Evolutionary conservation across 2,888 invertebrate genomes (phyloP).

Genomic region (Drepana falcataria): DNA sequence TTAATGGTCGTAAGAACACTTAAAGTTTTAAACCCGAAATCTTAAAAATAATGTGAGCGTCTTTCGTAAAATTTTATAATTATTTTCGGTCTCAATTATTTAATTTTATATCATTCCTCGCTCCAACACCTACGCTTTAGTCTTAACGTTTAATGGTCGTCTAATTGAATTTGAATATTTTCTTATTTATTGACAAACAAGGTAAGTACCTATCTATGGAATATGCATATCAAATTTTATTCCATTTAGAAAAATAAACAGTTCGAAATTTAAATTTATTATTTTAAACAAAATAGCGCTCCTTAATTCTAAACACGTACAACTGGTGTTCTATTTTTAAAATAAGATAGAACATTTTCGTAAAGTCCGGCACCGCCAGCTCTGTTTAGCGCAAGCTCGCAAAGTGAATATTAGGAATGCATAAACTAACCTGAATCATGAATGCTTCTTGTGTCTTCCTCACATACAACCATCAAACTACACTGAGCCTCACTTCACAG

Average conservation of each 20-base stretch:
- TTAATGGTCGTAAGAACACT: neutral
- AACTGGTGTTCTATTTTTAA: too few species aligned
- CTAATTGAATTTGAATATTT: constrained; percentile 28
- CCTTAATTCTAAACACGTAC: too few species aligned
- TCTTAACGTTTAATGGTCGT: constrained; percentile 30
- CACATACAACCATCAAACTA: constrained; percentile 60
- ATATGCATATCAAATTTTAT: neutral
- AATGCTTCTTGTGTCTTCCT: constrained; percentile 54
- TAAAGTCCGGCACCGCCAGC: neutral
- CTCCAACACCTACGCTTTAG: constrained; percentile 40
- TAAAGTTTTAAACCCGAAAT: neutral
- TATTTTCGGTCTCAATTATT: constrained; percentile 35
- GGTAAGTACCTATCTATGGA: neutral
- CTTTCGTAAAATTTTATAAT: constrained; percentile 23
- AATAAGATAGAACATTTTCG: neutral
- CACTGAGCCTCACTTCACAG: constrained; percentile 68
- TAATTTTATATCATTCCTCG: constrained; percentile 39
- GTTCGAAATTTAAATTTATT: too few species aligned
- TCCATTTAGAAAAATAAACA: too few species aligned
- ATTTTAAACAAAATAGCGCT: too few species aligned
- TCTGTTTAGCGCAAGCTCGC: neutral
- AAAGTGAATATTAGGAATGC: constrained; percentile 17
- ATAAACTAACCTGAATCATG: constrained; percentile 74
- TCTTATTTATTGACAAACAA: constrained; percentile 4
- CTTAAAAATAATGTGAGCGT: neutral